Percentiles rank a stretch among this genome's conserved stretches.
These are phyloP conservation scores for Panurus biarmicus DNA, from an alignment of 2,113 vertebrate genomes.

Conservation along the genomic window DNA sequence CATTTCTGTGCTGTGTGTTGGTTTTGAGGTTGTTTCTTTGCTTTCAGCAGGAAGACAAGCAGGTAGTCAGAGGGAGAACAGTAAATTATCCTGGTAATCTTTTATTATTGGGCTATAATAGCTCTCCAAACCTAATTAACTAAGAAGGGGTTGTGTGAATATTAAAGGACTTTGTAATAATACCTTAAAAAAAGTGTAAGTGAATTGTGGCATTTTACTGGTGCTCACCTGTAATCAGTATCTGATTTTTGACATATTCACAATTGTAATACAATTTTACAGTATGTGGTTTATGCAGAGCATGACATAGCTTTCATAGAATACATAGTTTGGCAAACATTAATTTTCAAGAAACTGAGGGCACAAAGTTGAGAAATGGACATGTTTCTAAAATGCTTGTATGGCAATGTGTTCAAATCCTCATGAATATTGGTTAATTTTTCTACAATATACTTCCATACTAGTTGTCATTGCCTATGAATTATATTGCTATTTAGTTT, in stretches of 20 bases:
- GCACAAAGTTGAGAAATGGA: neutral
- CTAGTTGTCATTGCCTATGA: neutral
- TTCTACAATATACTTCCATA: neutral
- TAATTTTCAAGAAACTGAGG: neutral
- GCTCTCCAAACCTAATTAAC: neutral
- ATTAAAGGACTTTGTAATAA: neutral
- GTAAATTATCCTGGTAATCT: neutral
- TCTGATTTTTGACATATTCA: neutral
- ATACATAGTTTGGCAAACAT: neutral
- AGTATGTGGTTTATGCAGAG: neutral
- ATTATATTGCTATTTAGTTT: neutral
- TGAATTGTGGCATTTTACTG: neutral
- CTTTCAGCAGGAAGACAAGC: neutral
- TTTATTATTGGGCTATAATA: neutral
- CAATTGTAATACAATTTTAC: neutral
- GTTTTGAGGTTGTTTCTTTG: neutral
- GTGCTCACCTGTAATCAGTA: neutral
- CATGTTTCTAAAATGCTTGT: neutral
- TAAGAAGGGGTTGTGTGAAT: neutral
- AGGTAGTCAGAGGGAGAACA: neutral
- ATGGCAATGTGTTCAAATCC: neutral
- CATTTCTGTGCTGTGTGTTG: neutral
- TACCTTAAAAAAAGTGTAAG: neutral
- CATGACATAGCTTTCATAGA: neutral
- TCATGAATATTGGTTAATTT: neutral